Evolutionary conservation across 2,113 vertebrate species (phyloP), one percentile per base, ranked within the genome.

Genomic region (Sinocyclocheilus anophthalmus): DNA sequence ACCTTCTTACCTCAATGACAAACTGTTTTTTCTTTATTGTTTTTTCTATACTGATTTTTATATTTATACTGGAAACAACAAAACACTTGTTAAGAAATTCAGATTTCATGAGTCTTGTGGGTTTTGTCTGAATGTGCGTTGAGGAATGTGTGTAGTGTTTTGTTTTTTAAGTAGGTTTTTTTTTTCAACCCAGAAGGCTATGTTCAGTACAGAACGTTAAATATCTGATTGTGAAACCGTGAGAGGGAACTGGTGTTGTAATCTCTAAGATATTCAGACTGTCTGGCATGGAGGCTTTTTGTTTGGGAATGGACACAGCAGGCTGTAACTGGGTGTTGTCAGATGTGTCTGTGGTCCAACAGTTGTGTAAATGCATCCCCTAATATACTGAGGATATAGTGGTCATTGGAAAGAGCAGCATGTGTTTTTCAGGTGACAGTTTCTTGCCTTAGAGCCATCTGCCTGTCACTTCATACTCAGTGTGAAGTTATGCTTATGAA

Each of bases 311-410:
- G 78, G 26, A 78, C 70, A 76, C 88, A 87, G 88, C 81, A 80
- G 55, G 83, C 84, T 65, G 90, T 91, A 91, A 88, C 90, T 90
- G 78, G 92, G 91, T 83, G 91, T 85, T 87, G 91, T 89, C 79
- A 22, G 30, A 87, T 84, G 72, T 87, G 86, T 57, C 26, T 85
- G n/a, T 84, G 65, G 37, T 67, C 55, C 86, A 77, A 72, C 82
- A 86, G 84, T 81, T 50, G 81, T 63, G 70, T 77, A 84, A 88
- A 55, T 14, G 59, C 50, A 30, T 87, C 84, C 65, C 30, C 84
- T 77, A n/a, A 87, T 84, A 75, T 59, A 50, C 88, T 83, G 53
- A 78, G 81, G 82, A 90, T 80, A 80, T 65, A 84, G 76, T 55
- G 76, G 84, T 87, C 89, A 87, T 85, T 76, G 85, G 85, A 84